Evolutionary conservation across 2,888 invertebrate genomes (phyloP), one percentile per base, ranked within the genome.

Genomic region (Acholoe squamosa): DNA sequence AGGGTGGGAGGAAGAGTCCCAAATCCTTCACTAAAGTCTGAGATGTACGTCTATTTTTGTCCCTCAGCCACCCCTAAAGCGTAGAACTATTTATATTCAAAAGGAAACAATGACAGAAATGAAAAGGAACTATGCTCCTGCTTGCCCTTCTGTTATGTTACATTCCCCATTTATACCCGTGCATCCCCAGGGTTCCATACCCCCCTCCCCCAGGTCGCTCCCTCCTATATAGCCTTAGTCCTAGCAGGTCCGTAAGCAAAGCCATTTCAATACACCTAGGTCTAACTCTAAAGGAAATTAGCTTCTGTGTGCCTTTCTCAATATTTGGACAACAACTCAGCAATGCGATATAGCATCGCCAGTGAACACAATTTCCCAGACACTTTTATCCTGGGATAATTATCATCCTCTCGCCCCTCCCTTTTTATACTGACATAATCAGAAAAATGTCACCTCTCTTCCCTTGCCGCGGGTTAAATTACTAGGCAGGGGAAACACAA

Each of bases 401-500:
- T 61, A 61, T 61, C 43, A 43, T 43, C 43, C 43, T 43, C 43
- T 10, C 43, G 3, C 61, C 61, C 61, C 19, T 14, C 61, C 19
- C 19, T 61, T 61, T 61, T 61, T 7, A 61, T 7, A 3, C 12
- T 3, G 61, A 61, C 61, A 61, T 61, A 61, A 61, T 61, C 61
- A 61, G 61, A 61, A 61, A 61, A 61, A 61, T 61, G 61, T 61
- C 61, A 61, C 19, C 61, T 61, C 61, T n/a, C 61, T 61, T 14
- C n/a, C 61, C 61, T 19, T n/a, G n/a, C 61, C 61, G 22, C 61
- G 19, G 61, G 61, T 61, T 61, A 61, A 61, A 61, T 61, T 61
- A 61, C 61, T 61, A 61, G 61, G 61, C 61, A 61, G 61, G n/a
- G n/a, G 61, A 61, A 61, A 61, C 61, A 61, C 61, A 61, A 61